Percentiles rank a stretch among this genome's conserved stretches.
These are phyloP conservation scores for Thysanoteuthis rhombus DNA, from an alignment of 2,888 invertebrate species.

Conservation along the genomic window DNA sequence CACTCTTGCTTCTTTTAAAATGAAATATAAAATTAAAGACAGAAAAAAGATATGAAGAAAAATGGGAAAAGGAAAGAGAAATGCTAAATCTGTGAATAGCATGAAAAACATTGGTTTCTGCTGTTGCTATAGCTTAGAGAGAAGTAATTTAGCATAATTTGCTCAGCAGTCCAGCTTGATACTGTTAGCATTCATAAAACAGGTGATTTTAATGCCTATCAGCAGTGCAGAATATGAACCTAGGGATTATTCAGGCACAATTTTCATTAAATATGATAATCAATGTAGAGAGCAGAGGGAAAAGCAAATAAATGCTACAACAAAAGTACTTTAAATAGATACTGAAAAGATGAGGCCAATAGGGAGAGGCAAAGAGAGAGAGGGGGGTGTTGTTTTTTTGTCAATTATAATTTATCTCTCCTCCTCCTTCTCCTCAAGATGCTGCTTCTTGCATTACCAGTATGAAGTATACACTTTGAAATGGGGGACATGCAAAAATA, in stretches of 20 bases:
- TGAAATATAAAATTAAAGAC: background rate
- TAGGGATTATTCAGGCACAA: background rate
- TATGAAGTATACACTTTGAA: too few species aligned
- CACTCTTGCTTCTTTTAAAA: background rate
- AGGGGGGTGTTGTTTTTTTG: too few species aligned
- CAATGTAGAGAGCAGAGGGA: background rate
- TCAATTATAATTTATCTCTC: too few species aligned
- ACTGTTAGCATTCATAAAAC: background rate
- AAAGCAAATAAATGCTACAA: background rate
- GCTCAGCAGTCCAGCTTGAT: background rate
- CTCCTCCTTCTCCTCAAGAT: too few species aligned
- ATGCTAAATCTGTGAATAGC: conserved; percentile 12
- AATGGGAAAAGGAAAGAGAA: background rate
- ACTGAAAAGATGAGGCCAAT: background rate
- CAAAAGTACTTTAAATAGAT: background rate
- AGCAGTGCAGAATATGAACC: conserved; percentile 12
- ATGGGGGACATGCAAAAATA: too few species aligned
- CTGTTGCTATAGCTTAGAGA: background rate
- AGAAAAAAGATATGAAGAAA: background rate
- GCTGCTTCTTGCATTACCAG: too few species aligned
- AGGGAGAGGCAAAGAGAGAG: background rate
- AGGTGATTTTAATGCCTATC: conserved; percentile 12
- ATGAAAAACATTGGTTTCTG: background rate
- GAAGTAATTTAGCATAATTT: conserved; percentile 12
- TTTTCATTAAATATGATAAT: background rate